Evolutionary conservation across 2,888 invertebrate species (phyloP).

Genomic region (Hypomecis atomaria): DNA sequence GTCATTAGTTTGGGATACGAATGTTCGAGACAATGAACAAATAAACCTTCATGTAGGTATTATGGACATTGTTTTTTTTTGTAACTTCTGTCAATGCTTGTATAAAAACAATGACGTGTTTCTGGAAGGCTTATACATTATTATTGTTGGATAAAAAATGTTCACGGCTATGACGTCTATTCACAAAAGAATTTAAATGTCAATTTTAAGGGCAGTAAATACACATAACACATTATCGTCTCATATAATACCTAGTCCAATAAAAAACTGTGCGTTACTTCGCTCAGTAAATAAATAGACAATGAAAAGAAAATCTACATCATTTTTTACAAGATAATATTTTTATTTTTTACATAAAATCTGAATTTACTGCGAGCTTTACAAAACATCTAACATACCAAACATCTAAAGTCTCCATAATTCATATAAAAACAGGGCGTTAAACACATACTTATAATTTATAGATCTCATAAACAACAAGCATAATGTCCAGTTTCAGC

Average conservation of each 20-base stretch:
- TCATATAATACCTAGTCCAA: background rate
- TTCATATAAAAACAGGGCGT: constrained; percentile 29
- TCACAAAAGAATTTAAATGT: too few species aligned
- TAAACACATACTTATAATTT: constrained; percentile 42
- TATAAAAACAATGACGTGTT: background rate
- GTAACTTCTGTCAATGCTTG: background rate
- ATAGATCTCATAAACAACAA: constrained; percentile 52
- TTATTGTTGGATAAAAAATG: background rate
- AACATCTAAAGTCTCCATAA: constrained; percentile 18
- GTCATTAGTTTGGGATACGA: constrained; percentile 11
- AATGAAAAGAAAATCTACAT: background rate
- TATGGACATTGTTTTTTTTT: constrained; percentile 1
- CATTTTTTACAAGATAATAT: background rate
- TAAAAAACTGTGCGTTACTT: background rate
- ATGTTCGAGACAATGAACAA: constrained; percentile 6
- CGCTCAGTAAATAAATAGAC: background rate
- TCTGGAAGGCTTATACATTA: background rate
- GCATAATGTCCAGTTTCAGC: constrained; percentile 41
- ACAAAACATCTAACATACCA: constrained; percentile 20
- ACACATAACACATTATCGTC: background rate
- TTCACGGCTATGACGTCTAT: too few species aligned
- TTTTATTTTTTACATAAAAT: constrained; percentile 10
- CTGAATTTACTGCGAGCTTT: constrained; percentile 3
- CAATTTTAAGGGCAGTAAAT: too few species aligned
- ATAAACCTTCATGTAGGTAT: constrained; percentile 2